Evolutionary conservation across 2,888 invertebrate species (phyloP), one percentile per base, ranked within the genome.

Genomic region (Cinara cedri): DNA sequence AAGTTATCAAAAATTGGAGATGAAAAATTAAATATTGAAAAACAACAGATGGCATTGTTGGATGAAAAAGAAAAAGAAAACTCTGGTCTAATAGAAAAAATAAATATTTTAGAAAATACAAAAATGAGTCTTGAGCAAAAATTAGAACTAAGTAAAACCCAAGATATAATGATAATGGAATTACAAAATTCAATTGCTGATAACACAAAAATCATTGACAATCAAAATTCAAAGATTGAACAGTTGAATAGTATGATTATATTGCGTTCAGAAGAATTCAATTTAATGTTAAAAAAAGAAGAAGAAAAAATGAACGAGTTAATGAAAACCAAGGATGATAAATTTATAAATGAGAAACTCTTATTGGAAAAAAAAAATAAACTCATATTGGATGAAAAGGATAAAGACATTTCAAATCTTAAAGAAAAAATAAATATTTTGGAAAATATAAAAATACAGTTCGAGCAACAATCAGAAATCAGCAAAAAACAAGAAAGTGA

Each of bases 31-130:
- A 54, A 44, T 9, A 8, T 11, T 3, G 54, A 74, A 63, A 60
- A 51, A 14, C 16, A 70, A 51, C 49, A 51, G 34, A 54, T 65
- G 1, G 19, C 13, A 8, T n/a, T 78, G 8, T 26, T 78, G n/a
- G 34, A 70, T 21, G 51, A 78, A 60, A 68, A 78, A 60, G 13
- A 74, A 55, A 26, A 66, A 57, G 66, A 81, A 55, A 57, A 34
- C 3, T 24, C 57, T 6, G 26, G 16, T 21, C 44, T 81, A 13
- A 11, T 3, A 1, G 34, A 65, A 57, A 65, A 81, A 66, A 13
- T 65, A 24, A 26, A 24, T 51, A 14, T n/a, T 62, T 24, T 66
- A 3, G 46, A 65, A 21, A 55, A 26, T 13, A 21, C n/a, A 42
- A 66, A 74, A 46, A 49, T 21, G 10, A 62, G 19, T 3, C 26